A percentile compares a stretch with the other conserved stretches of the same genome.
phyloP scores from a whole-genome alignment of 2,888 invertebrate species.

The Seladonia tumulorum region DNA sequence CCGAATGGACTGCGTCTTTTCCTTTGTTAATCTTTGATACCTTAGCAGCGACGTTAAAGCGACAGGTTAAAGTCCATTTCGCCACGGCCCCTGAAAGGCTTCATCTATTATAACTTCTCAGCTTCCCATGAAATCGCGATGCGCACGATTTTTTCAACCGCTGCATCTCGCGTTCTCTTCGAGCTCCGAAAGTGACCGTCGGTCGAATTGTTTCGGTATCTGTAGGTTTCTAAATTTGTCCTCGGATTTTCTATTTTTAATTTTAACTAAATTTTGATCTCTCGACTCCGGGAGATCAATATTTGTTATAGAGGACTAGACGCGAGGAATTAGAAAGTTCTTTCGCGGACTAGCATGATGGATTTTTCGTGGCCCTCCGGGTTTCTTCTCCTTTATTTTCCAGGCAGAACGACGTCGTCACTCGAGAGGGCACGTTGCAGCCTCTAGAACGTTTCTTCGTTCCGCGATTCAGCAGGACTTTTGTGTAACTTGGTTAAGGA shows the following conservation, averaged over 20 bases:
- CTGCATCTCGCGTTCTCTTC: not conserved
- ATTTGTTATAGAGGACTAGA: not conserved
- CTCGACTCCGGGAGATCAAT: not conserved
- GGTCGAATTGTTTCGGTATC: not conserved
- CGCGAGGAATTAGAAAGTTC: not conserved
- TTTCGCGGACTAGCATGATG: not conserved
- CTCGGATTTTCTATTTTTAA: too few species aligned
- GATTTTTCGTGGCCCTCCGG: not conserved
- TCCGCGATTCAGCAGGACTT: conserved; percentile 50
- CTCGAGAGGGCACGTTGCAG: conserved; percentile 19
- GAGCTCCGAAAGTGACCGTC: not conserved
- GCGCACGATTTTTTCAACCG: too few species aligned
- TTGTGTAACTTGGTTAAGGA: conserved; percentile 55
- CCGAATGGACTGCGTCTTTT: not conserved
- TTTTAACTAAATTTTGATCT: not conserved
- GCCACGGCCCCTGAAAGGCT: not conserved
- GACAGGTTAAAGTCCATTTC: not conserved
- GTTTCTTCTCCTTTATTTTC: conserved; percentile 34
- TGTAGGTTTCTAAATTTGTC: not conserved
- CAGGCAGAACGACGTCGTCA: conserved; percentile 37
- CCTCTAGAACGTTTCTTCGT: conserved; percentile 27
- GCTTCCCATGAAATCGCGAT: too few species aligned
- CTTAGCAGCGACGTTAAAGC: not conserved
- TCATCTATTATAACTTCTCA: not conserved
- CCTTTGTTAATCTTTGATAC: conserved; percentile 18